These are phyloP conservation scores for Pterois miles DNA, from an alignment of 2,797 vertebrate genomes.

Conservation along the genomic window DNA sequence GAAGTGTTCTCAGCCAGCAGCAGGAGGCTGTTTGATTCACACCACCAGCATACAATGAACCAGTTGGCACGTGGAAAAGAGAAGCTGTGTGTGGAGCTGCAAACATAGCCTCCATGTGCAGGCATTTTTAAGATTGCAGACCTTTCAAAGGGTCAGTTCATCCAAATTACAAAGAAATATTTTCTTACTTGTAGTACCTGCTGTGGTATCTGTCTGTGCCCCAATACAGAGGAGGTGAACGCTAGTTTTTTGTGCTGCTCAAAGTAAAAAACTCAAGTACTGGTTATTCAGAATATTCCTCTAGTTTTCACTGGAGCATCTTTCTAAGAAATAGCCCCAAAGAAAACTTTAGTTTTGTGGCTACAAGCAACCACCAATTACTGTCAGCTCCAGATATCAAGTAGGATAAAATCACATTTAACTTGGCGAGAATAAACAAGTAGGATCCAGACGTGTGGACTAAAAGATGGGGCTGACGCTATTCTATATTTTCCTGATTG, in stretches of 20 bases:
- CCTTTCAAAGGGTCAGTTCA: constrained; percentile 22
- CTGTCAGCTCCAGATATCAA: background rate
- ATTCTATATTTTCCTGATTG: background rate
- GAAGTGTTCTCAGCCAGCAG: constrained; percentile 15
- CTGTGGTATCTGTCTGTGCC: background rate
- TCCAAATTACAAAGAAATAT: background rate
- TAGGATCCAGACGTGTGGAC: background rate
- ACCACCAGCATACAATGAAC: background rate
- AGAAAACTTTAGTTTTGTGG: background rate
- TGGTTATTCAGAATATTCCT: background rate
- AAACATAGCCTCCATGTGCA: constrained; percentile 14
- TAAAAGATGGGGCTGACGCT: background rate
- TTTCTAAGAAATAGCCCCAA: background rate
- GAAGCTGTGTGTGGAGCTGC: background rate
- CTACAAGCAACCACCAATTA: background rate
- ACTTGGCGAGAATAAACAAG: background rate
- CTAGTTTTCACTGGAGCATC: background rate
- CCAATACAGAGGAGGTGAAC: background rate
- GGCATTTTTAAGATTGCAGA: background rate
- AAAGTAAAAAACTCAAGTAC: background rate
- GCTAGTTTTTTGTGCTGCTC: background rate
- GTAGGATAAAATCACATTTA: background rate
- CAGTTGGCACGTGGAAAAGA: background rate
- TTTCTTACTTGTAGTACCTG: background rate
- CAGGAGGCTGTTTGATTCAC: constrained; percentile 15